Percentiles rank a stretch among this genome's conserved stretches.
Conservation (phyloP, 2,888 invertebrate genomes). For the Frankliniella fusca region DNA sequence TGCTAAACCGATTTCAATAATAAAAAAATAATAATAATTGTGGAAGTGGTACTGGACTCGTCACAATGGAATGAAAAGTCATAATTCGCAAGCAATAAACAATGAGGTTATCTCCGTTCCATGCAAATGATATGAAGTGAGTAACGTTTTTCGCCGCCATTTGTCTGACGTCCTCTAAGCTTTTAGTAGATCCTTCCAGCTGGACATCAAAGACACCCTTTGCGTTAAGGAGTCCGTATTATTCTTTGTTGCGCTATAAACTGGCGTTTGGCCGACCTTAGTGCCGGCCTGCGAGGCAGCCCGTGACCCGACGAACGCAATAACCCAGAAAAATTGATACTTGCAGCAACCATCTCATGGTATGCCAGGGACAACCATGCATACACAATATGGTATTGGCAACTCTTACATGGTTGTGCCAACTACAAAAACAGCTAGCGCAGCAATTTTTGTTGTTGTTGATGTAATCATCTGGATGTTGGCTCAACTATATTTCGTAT, state of each 20-base stretch:
- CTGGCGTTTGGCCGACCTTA: not conserved
- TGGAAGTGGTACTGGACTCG: not conserved
- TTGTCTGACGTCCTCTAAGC: not conserved
- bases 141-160: not conserved
- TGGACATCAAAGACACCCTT: no score
- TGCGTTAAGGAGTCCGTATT: not conserved
- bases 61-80: not conserved
- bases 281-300: not conserved
- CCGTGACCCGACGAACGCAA: not conserved
- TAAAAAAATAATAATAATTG: not conserved
- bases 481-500: no score
- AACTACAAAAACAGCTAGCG: no score
- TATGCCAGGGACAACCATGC: no score
- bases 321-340: no score
- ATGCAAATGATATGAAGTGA: not conserved
- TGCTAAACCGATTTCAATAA: constrained; percentile 7
- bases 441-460: no score
- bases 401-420: no score
- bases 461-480: no score
- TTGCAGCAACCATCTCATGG: no score
- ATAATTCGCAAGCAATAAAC: constrained; percentile 13
- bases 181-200: no score
- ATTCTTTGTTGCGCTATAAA: constrained; percentile 14
- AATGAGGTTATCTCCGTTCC: not conserved
- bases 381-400: no score